These are phyloP conservation scores for Tenthredo amoena DNA, from an alignment of 2,888 invertebrate species.

Conservation along the genomic window DNA sequence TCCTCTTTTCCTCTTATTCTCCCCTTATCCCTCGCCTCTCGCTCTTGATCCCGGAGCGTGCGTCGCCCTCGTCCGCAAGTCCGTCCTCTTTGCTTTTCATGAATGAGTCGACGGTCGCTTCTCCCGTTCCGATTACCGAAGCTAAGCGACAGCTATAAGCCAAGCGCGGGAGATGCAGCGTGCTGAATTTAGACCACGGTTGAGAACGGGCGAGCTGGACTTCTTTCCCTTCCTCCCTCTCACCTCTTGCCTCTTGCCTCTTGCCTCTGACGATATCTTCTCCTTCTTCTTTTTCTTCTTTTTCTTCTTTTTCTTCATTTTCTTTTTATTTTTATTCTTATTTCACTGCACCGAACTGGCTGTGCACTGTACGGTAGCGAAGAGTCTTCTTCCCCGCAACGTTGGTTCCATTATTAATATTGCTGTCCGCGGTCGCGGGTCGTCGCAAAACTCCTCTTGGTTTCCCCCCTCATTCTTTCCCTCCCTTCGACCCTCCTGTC, in stretches of 20 bases:
- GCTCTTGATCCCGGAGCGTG: conserved; percentile 52
- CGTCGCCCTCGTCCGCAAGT: conserved; percentile 52
- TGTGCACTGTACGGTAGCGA: neutral
- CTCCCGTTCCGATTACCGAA: conserved; percentile 53
- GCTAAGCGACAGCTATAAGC: conserved; percentile 66
- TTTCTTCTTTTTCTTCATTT: conserved; percentile 44
- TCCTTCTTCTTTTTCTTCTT: neutral
- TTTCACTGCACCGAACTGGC: neutral
- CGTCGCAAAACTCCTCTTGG: conserved; percentile 53
- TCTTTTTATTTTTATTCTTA: conserved; percentile 42
- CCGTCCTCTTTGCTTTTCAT: conserved; percentile 69
- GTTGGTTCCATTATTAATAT: conserved; percentile 73
- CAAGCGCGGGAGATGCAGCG: conserved; percentile 55
- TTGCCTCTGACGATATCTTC: neutral
- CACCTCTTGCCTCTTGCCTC: conserved; percentile 36
- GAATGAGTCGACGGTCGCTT: conserved; percentile 71
- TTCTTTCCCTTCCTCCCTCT: conserved; percentile 63
- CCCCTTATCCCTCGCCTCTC: conserved; percentile 54
- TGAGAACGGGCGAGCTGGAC: conserved; percentile 7
- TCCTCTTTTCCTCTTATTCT: conserved; percentile 57
- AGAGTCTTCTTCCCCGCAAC: conserved; percentile 54
- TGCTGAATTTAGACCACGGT: conserved; percentile 47
- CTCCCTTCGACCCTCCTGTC: conserved; percentile 29
- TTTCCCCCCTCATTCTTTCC: conserved; percentile 51
- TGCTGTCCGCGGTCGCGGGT: conserved; percentile 63